A percentile compares a stretch with the other conserved stretches of the same genome.
These are phyloP conservation scores for Eulemur albifrons DNA, from an alignment of 2,797 vertebrate genomes.

Conservation along the genomic window DNA sequence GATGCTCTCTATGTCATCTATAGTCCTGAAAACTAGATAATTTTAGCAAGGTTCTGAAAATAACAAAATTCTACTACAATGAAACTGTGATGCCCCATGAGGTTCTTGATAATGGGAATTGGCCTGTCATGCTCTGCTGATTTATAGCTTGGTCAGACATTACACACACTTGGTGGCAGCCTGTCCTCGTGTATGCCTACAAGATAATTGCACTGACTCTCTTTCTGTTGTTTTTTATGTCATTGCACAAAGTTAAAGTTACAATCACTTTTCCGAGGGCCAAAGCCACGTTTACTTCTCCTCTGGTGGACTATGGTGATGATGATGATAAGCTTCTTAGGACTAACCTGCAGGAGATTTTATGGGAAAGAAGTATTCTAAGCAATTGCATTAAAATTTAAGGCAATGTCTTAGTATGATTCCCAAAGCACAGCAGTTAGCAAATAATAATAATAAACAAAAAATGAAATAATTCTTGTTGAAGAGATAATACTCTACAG, in stretches of 20 bases:
- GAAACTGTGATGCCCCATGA: constrained; percentile 35
- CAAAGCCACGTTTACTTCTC: neutral
- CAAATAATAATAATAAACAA: neutral
- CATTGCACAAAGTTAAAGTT: neutral
- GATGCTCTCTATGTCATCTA: constrained; percentile 2
- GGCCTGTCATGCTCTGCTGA: constrained; percentile 41
- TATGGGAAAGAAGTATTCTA: neutral
- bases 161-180: constrained; percentile 13
- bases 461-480: neutral
- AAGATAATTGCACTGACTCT: constrained; percentile 28
- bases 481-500: neutral
- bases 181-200: neutral
- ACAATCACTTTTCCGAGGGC: neutral
- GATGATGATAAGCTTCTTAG: neutral
- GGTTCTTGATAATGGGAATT: constrained; percentile 29
- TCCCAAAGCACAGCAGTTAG: neutral
- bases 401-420: neutral
- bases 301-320: neutral
- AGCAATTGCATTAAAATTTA: neutral
- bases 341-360: neutral
- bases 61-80: constrained; percentile 52
- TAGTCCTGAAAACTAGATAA: constrained; percentile 37
- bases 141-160: constrained; percentile 23
- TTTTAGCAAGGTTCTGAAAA: constrained; percentile 49
- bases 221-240: constrained; percentile 29